Percentiles rank a stretch among this genome's conserved stretches.
Conservation (phyloP, 2,113 vertebrate genomes). For the Chelonoidis abingdonii region DNA sequence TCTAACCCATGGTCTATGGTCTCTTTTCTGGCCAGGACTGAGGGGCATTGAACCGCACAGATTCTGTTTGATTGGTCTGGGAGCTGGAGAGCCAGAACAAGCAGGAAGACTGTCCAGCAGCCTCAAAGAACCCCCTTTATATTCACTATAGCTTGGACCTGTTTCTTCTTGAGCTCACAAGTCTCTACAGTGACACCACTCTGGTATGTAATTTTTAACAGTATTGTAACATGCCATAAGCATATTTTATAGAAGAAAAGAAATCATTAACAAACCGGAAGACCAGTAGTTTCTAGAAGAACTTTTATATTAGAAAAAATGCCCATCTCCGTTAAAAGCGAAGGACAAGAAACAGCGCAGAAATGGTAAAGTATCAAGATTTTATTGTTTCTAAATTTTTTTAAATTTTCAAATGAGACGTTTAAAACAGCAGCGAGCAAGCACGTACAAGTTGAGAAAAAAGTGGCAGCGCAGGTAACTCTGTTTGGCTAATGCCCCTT, state of each 20-base stretch:
- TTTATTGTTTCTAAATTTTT: constrained; percentile 80
- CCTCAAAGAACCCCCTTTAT: background rate
- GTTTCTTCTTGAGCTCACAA: background rate
- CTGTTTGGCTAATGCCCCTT: constrained; percentile 89
- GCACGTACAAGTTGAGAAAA: constrained; percentile 75
- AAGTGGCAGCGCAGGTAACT: constrained; percentile 82
- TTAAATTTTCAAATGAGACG: constrained; percentile 71
- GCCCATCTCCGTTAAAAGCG: background rate
- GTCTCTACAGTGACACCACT: background rate
- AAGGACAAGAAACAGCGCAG: constrained; percentile 17
- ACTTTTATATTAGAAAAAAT: background rate
- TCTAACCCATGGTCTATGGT: background rate
- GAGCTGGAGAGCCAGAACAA: background rate
- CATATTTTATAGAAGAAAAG: fast-evolving
- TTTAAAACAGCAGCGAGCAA: constrained; percentile 81
- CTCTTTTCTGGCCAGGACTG: background rate
- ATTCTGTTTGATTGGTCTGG: background rate
- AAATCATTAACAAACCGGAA: background rate
- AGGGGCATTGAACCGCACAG: background rate
- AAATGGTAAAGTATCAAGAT: constrained; percentile 74
- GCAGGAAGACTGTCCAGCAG: background rate
- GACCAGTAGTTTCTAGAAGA: background rate
- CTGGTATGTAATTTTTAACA: background rate
- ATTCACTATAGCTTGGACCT: background rate
- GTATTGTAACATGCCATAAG: background rate